These are phyloP conservation scores for Stratiomys singularior DNA, from an alignment of 2,888 invertebrate genomes.

Conservation along the genomic window DNA sequence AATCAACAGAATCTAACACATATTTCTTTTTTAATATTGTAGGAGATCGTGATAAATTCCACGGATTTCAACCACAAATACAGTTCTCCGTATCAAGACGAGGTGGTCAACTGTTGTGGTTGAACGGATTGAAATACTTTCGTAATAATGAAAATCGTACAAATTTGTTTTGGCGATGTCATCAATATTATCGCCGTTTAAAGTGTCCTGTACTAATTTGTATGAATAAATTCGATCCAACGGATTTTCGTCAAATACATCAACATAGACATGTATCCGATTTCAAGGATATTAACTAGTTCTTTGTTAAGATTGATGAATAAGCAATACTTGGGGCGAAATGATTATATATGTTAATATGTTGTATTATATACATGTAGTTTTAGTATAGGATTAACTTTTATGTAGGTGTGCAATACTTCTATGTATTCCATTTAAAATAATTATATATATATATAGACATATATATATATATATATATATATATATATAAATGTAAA, in stretches of 20 bases:
- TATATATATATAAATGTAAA: too few relatives aligned
- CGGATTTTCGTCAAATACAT: conserved; percentile 64
- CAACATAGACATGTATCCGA: conserved; percentile 60
- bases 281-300: background rate
- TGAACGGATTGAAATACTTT: conserved; percentile 64
- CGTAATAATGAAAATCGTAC: conserved; percentile 64
- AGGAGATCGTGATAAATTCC: conserved; percentile 5
- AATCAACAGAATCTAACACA: too few relatives aligned
- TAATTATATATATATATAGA: too few relatives aligned
- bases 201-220: conserved; percentile 64
- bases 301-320: too few relatives aligned
- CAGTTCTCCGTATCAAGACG: conserved; percentile 63
- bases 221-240: conserved; percentile 63
- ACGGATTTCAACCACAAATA: conserved; percentile 57
- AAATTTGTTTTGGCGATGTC: conserved; percentile 64
- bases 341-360: too few relatives aligned
- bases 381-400: too few relatives aligned
- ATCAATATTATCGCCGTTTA: conserved; percentile 63
- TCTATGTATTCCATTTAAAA: too few relatives aligned
- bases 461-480: too few relatives aligned
- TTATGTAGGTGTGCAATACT: too few relatives aligned
- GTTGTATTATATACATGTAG: too few relatives aligned
- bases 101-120: conserved; percentile 63
- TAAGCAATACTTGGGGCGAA: too few relatives aligned
- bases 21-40: conserved; percentile 10